These are phyloP conservation scores for Adelphocoris suturalis DNA, from an alignment of 2,888 invertebrate genomes.

Conservation along the genomic window DNA sequence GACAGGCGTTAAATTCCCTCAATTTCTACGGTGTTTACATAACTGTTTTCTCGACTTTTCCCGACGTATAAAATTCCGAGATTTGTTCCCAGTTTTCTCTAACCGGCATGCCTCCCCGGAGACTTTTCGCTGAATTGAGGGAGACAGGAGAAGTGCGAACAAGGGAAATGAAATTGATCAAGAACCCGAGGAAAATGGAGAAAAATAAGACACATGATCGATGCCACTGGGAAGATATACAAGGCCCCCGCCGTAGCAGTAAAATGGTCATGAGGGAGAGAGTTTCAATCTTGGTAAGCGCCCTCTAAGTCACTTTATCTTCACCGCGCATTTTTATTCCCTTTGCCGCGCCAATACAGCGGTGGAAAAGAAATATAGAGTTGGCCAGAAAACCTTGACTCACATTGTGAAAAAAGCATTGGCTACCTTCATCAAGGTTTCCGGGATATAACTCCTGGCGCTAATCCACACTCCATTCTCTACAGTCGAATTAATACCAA, in stretches of 20 bases:
- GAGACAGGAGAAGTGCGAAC: background rate
- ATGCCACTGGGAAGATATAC: constrained; percentile 17
- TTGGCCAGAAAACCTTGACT: background rate
- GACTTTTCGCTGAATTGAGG: too few relatives aligned
- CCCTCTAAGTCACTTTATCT: constrained; percentile 21
- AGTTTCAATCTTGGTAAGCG: constrained; percentile 26
- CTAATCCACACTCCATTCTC: too few relatives aligned
- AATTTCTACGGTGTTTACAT: too few relatives aligned
- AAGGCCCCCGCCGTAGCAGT: constrained; percentile 1
- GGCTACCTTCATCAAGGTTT: too few relatives aligned
- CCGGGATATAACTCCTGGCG: too few relatives aligned
- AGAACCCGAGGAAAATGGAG: background rate
- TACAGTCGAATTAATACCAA: too few relatives aligned
- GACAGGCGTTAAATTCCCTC: too few relatives aligned
- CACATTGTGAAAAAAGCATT: background rate
- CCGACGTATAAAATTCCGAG: too few relatives aligned
- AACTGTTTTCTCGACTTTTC: too few relatives aligned
- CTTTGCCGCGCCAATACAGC: background rate
- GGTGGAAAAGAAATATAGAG: background rate
- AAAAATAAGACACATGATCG: constrained; percentile 14
- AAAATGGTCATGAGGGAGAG: constrained; percentile 28
- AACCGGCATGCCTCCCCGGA: too few relatives aligned
- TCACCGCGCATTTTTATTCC: background rate
- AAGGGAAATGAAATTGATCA: background rate
- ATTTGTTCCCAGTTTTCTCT: too few relatives aligned